Evolutionary conservation across 2,113 vertebrate species (phyloP).

Genomic region (Entomyzon cyanotis): DNA sequence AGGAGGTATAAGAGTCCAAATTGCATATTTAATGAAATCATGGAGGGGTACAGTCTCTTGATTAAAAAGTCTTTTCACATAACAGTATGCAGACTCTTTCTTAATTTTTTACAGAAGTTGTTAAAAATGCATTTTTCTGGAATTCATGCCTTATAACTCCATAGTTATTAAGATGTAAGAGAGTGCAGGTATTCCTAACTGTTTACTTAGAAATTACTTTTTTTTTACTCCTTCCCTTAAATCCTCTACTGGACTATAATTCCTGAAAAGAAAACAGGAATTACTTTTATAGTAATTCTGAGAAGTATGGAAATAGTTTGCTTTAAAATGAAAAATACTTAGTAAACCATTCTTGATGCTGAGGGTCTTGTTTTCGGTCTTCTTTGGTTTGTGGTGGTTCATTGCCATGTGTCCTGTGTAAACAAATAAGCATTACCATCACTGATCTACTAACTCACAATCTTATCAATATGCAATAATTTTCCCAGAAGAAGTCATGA

Average conservation of each 20-base stretch:
- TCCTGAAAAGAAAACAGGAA: neutral
- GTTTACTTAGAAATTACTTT: neutral
- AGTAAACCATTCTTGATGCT: slow-evolving; percentile 94
- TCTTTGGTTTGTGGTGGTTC: slow-evolving; percentile 76
- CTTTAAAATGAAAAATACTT: slow-evolving; percentile 95
- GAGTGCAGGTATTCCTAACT: neutral
- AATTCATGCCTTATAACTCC: neutral
- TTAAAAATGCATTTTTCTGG: neutral
- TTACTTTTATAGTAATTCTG: neutral
- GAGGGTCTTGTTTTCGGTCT: slow-evolving; percentile 76
- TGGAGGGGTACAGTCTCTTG: neutral
- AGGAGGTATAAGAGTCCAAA: neutral
- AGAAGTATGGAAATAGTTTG: neutral
- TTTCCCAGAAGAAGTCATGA: neutral
- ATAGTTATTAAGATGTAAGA: neutral
- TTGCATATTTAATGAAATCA: neutral
- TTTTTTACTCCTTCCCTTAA: neutral
- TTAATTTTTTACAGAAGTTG: neutral
- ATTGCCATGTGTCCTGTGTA: slow-evolving; percentile 77
- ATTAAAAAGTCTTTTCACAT: neutral
- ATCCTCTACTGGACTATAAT: neutral
- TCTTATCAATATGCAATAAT: neutral
- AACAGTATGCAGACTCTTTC: neutral
- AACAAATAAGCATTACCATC: slow-evolving; percentile 54
- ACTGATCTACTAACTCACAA: neutral